Evolutionary conservation across 2,113 vertebrate genomes (phyloP).

Genomic region (Crocuta crocuta): DNA sequence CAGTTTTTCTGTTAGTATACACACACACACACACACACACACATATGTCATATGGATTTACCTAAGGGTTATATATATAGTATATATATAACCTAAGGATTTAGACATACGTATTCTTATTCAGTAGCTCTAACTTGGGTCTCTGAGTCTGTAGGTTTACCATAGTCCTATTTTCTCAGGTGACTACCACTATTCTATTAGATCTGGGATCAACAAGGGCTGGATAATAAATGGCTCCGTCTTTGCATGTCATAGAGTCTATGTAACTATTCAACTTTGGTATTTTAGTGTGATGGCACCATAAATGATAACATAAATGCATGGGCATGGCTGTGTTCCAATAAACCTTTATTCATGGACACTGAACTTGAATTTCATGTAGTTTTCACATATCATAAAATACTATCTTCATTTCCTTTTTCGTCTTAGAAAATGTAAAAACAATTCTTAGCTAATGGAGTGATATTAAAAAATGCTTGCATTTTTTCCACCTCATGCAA

Average conservation of each 20-base stretch:
- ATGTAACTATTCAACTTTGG: not conserved
- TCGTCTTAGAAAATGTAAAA: not conserved
- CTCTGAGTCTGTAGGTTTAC: not conserved
- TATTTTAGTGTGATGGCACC: not conserved
- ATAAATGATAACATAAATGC: not conserved
- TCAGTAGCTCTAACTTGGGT: not conserved
- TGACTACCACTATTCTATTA: not conserved
- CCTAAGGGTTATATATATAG: too few species aligned
- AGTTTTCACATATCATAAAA: not conserved
- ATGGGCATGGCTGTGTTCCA: not conserved
- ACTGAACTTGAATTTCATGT: not conserved
- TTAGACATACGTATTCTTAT: not conserved
- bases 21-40: too few species aligned
- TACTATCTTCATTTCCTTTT: not conserved
- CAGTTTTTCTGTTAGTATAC: not conserved
- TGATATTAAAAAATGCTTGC: not conserved
- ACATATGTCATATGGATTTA: too few species aligned
- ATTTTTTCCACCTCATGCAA: not conserved
- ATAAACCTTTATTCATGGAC: not conserved
- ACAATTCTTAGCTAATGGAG: not conserved
- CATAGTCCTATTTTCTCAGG: not conserved
- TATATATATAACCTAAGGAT: too few species aligned
- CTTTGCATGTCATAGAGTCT: not conserved
- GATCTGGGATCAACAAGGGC: not conserved
- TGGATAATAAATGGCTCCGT: not conserved